These are phyloP conservation scores for Xylophagus ater DNA, from an alignment of 2,888 invertebrate genomes.

Conservation along the genomic window DNA sequence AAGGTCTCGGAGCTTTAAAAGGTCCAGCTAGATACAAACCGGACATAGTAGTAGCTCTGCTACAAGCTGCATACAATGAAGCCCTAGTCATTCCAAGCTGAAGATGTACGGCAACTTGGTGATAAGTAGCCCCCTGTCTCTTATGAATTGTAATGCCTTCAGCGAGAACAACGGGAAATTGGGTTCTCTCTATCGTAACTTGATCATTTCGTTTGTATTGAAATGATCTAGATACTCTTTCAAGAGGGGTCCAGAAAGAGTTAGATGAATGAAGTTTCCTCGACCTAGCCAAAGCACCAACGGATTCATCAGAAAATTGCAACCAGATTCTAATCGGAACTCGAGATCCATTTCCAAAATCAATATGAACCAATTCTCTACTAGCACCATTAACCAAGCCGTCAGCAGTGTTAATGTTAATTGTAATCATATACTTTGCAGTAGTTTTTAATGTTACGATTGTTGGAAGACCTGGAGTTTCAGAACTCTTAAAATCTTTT, in stretches of 20 bases:
- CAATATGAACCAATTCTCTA: too few species aligned
- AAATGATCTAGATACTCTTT: background rate
- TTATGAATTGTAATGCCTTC: constrained; percentile 21
- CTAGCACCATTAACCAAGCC: constrained; percentile 10
- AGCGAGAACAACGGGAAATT: constrained; percentile 19
- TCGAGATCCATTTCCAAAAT: too few species aligned
- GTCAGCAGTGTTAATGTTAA: constrained; percentile 7
- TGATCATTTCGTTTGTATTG: background rate
- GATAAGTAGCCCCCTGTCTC: constrained; percentile 15
- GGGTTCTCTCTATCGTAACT: constrained; percentile 1
- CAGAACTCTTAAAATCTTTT: too few species aligned
- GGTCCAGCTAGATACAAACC: too few species aligned
- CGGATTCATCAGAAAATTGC: background rate
- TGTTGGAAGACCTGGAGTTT: too few species aligned
- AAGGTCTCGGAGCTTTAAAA: too few species aligned
- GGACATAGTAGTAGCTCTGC: too few species aligned
- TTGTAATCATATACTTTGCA: background rate
- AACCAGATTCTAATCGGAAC: constrained; percentile 1
- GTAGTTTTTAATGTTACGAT: constrained; percentile 8
- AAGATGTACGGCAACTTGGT: constrained; percentile 1
- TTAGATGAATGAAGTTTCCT: background rate
- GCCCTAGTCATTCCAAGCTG: background rate
- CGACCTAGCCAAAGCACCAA: background rate
- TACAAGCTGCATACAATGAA: constrained; percentile 3
- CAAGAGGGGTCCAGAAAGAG: constrained; percentile 4